phyloP scores from a whole-genome alignment of 2,888 invertebrate species.

The Caradrina kadenii region DNA sequence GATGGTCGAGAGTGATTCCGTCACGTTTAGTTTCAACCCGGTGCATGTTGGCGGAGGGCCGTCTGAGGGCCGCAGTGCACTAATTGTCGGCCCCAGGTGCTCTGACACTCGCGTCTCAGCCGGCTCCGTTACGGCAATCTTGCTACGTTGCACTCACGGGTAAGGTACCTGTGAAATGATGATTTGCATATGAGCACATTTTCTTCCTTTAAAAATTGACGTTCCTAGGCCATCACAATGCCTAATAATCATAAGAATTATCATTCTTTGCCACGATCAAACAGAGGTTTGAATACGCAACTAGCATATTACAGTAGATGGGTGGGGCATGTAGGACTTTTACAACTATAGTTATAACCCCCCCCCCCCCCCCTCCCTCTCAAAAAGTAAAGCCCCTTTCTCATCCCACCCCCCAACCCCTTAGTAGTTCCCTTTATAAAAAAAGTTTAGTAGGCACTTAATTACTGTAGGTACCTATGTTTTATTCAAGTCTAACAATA shows the following conservation, averaged over 20 bases:
- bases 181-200: neutral
- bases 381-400: too few relatives aligned
- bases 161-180: conserved; percentile 26
- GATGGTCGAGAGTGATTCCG: conserved; percentile 67
- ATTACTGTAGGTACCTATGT: neutral
- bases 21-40: conserved; percentile 75
- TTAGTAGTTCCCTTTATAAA: neutral
- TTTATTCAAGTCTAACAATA: conserved; percentile 14
- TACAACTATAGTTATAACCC: neutral
- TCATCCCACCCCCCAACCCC: too few relatives aligned
- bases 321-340: neutral
- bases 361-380: too few relatives aligned
- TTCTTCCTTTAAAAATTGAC: neutral
- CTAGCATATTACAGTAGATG: neutral
- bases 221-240: neutral
- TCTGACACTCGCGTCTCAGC: conserved; percentile 59
- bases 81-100: conserved; percentile 79
- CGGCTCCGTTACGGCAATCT: conserved; percentile 39
- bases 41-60: conserved; percentile 72
- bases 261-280: neutral
- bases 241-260: neutral
- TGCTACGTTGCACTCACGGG: conserved; percentile 25
- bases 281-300: neutral
- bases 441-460: neutral
- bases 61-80: conserved; percentile 79